Evolutionary conservation across 2,113 vertebrate genomes (phyloP).

Genomic region (Festucalex cinctus): DNA sequence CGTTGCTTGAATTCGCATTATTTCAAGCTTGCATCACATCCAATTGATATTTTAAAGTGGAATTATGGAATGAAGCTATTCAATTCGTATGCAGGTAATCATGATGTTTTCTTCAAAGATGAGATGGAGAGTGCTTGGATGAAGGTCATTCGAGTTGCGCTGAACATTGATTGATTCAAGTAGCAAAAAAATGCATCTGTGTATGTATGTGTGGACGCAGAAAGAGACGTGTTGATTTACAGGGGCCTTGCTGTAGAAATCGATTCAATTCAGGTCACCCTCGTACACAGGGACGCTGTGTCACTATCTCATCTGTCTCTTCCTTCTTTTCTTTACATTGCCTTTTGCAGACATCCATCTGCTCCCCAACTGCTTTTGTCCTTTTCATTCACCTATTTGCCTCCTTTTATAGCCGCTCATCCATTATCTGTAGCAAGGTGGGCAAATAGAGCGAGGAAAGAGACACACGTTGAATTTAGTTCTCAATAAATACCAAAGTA

Average conservation of each 20-base stretch:
- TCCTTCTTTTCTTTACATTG: slow-evolving; percentile 17
- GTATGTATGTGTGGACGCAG: not conserved
- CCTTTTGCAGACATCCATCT: slow-evolving; percentile 11
- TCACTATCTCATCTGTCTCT: slow-evolving; percentile 25
- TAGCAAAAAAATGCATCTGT: not conserved
- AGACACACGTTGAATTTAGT: not conserved
- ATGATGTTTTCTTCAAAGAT: not conserved
- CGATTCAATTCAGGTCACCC: slow-evolving; percentile 51
- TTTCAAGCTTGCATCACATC: too few species aligned
- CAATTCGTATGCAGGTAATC: not conserved
- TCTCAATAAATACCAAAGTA: not conserved
- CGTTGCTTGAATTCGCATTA: too few species aligned
- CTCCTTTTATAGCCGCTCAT: not conserved
- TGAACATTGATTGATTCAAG: not conserved
- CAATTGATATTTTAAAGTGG: too few species aligned
- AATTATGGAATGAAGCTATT: too few species aligned
- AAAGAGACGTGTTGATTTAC: slow-evolving; percentile 46
- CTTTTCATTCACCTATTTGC: not conserved
- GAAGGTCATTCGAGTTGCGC: not conserved
- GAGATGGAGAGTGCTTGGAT: not conserved
- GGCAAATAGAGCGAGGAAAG: not conserved
- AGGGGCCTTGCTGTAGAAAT: slow-evolving; percentile 45
- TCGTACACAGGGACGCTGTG: slow-evolving; percentile 28
- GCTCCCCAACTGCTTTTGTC: slow-evolving; percentile 3
- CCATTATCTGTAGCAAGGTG: not conserved